These are phyloP conservation scores for Anabas testudineus DNA, from an alignment of 2,797 vertebrate genomes.

Conservation along the genomic window DNA sequence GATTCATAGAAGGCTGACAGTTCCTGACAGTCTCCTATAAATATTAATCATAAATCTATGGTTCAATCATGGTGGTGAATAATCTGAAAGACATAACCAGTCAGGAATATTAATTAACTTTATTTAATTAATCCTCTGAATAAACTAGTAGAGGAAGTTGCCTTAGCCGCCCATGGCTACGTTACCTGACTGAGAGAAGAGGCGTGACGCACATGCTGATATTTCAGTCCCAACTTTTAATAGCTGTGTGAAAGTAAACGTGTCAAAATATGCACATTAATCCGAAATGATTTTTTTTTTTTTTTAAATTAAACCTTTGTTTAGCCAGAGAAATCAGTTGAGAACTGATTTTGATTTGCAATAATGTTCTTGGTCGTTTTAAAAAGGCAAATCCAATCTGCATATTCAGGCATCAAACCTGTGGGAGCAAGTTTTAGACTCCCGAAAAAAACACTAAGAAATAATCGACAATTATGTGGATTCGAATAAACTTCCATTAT, in stretches of 20 bases:
- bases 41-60: slow-evolving; percentile 76
- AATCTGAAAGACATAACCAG: slow-evolving; percentile 60
- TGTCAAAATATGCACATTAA: slow-evolving; percentile 25
- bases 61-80: slow-evolving; percentile 60
- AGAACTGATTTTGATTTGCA: slow-evolving; percentile 42
- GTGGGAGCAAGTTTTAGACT: slow-evolving; percentile 50
- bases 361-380: slow-evolving; percentile 25
- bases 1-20: slow-evolving; percentile 71
- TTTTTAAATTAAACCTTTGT: slow-evolving; percentile 55
- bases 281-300: slow-evolving; percentile 11
- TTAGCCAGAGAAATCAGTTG: slow-evolving; percentile 45
- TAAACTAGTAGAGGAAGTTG: slow-evolving; percentile 31
- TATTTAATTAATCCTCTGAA: slow-evolving; percentile 63
- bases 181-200: neutral
- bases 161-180: neutral
- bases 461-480: slow-evolving; percentile 73
- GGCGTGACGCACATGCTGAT: neutral
- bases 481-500: slow-evolving; percentile 62
- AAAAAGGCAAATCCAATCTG: neutral
- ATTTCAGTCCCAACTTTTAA: slow-evolving; percentile 2
- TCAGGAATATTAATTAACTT: slow-evolving; percentile 67
- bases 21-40: slow-evolving; percentile 72
- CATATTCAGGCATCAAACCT: slow-evolving; percentile 44
- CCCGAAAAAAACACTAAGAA: slow-evolving; percentile 29
- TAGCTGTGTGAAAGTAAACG: slow-evolving; percentile 2